These are phyloP conservation scores for Pungitius pungitius DNA, from an alignment of 2,113 vertebrate species.

Conservation along the genomic window DNA sequence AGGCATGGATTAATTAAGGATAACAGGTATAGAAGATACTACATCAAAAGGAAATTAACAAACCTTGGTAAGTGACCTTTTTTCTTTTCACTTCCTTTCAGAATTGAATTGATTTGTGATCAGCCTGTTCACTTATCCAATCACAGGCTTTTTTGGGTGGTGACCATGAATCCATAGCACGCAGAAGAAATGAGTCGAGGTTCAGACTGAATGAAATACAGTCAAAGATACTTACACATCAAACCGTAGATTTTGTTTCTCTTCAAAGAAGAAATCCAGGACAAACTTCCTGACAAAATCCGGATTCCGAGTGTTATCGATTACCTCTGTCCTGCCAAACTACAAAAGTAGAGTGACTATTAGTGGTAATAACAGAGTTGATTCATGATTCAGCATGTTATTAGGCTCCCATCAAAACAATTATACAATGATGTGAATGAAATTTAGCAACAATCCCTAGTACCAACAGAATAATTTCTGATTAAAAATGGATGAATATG, in stretches of 20 bases:
- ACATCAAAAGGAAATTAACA: conserved; percentile 29
- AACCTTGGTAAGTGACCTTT: conserved; percentile 3
- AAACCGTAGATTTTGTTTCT: conserved; percentile 96
- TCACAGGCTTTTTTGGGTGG: background rate
- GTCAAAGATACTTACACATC: conserved; percentile 88
- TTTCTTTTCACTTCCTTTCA: conserved; percentile 4
- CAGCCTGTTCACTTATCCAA: conserved; percentile 32
- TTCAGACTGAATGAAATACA: conserved; percentile 11
- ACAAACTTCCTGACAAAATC: conserved; percentile 97
- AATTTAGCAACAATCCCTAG: conserved; percentile 13
- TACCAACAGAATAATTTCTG: conserved; percentile 11
- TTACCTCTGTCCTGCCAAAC: conserved; percentile 96
- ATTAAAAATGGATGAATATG: conserved; percentile 6
- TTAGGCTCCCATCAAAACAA: conserved; percentile 9
- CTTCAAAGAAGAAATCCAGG: conserved; percentile 97
- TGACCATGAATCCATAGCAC: background rate
- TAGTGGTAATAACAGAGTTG: background rate
- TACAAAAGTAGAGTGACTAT: conserved; percentile 56
- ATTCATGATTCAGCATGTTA: conserved; percentile 13
- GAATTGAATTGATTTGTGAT: conserved; percentile 22
- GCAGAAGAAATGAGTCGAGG: background rate
- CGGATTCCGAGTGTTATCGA: conserved; percentile 95
- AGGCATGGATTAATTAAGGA: conserved; percentile 24
- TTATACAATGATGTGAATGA: background rate
- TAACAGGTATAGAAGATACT: conserved; percentile 26